Evolutionary conservation across 2,888 invertebrate species (phyloP), one percentile per base, ranked within the genome.

Genomic region (Cosmia trapezina): DNA sequence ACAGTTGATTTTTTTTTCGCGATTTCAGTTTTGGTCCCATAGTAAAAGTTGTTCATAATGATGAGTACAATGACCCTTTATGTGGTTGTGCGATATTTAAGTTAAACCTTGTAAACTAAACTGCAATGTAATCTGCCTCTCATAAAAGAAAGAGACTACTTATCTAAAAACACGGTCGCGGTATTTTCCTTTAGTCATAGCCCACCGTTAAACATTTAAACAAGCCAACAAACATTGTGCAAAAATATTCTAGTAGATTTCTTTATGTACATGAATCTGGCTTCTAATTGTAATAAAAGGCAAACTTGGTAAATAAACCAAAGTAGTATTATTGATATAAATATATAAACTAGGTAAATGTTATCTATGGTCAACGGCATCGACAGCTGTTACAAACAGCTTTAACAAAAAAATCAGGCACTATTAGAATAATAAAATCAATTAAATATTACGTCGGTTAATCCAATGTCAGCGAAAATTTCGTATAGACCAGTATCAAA

Each of bases 401-500:
- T 66, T 28, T 17, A 57, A 65, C n/a, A 14, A 43, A 53, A 53
- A 66, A 33, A n/a, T 14, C 62, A 45, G n/a, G 45, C 64, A 47
- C 33, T 56, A 61, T 43, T 47, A 14, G 14, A 53, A 57, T 51
- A 22, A 37, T 28, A 28, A 28, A 3, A 28, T 28, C 28, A 28
- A 28, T 28, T 28, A 28, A 28, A 28, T 28, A 28, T 28, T 28
- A 28, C 28, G 1, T 28, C 28, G 28, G 28, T 28, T 28, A 43
- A 45, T 69, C 14, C 11, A 53, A 11, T 47, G 17, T 12, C 37
- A 45, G 41, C 19, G 47, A 41, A 22, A 51, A 66, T 62, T 4
- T 65, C 22, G n/a, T 60, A 41, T 33, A 43, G 51, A 63, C 41
- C 43, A 59, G 53, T 81, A 70, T 72, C 37, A 76, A 79, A 83